Evolutionary conservation across 2,888 invertebrate genomes (phyloP), one percentile per base, ranked within the genome.

Genomic region (Morpho helenor): DNA sequence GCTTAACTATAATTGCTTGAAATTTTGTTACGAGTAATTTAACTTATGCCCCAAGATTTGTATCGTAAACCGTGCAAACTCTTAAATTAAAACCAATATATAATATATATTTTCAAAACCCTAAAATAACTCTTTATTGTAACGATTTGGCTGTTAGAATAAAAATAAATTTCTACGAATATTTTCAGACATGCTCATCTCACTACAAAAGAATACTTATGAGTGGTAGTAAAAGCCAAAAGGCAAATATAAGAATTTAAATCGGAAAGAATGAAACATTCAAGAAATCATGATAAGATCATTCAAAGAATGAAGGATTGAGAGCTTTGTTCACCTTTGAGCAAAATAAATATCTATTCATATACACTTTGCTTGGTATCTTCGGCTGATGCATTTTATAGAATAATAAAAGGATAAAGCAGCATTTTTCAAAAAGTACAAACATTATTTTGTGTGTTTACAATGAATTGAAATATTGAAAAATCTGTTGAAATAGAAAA

Each of bases 251-350:
- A 84, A 82, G 82, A 82, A 80, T 84, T 84, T 82, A 81, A 81
- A 87, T 86, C 84, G 81, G 82, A 84, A 87, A 84, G 84, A 82
- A 80, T 79, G 81, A 80, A 86, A 85, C 79, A 84, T 86, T 86
- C 80, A 79, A 79, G 77, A 82, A 85, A 84, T 82, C 76, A 79
- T 78, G 83, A 86, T 84, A 84, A 84, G 80, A 82, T 81, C 84
- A 80, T 83, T 86, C 85, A 87, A 86, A 86, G 80, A 80, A 84
- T 84, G 81, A 82, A 76, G 79, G 82, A 82, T 82, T 77, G 79
- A 76, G 75, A 79, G 84, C 76, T 82, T 82, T 82, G 78, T 82
- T 82, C 77, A 81, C 79, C 63, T 86, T 82, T 82, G 82, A 84
- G 77, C 75, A 77, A 82, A 82, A 81, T 82, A 82, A 82, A 82